Evolutionary conservation across 2,888 invertebrate genomes (phyloP), one percentile per base, ranked within the genome.

Genomic region (Dynastes hyllus): DNA sequence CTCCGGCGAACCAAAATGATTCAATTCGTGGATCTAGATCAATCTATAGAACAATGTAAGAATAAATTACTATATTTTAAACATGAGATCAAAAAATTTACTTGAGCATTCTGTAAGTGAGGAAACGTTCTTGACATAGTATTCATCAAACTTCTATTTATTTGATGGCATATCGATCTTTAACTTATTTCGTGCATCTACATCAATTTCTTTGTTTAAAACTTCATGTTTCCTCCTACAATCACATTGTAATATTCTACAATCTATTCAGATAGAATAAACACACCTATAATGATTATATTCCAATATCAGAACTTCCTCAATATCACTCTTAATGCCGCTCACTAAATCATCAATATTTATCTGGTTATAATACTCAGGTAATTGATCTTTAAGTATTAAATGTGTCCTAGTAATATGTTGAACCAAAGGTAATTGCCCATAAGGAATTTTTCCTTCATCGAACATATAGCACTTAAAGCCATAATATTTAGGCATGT

Each of bases 1-100:
- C 95, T 75, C 96, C 96, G 53, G 92, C 92, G 85, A 92, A 92
- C 98, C 98, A 98, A 88, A 95, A 96, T 37, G 97, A 94, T 90
- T 97, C 95, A 83, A 96, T 91, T 27, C 95, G 91, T 2, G 97
- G 95, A 81, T 95, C 92, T 84, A 92, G 90, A 87, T 97, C 97
- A 50, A 95, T 88, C 92, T 95, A 90, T 11, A 89, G 85, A 61
- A 29, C 55, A 51, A 73, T 32, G 8, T 32, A 8, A 32, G 22
- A 5, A 61, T 65, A 50, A 65, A 67, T 67, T 66, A 32, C 32
- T 32, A n/a, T 53, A 16, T n/a, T 32, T 40, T 9, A 53, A 65
- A 71, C 40, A 63, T 75, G 5, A 37, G 32, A 32, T 32, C n/a
- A 16, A 58, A 58, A 40, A 58, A 13, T 11, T 83, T 87, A 93